Base-by-base conservation (phyloP, 2,113 vertebrate genomes). In the Amblyopsis rosae region DNA sequence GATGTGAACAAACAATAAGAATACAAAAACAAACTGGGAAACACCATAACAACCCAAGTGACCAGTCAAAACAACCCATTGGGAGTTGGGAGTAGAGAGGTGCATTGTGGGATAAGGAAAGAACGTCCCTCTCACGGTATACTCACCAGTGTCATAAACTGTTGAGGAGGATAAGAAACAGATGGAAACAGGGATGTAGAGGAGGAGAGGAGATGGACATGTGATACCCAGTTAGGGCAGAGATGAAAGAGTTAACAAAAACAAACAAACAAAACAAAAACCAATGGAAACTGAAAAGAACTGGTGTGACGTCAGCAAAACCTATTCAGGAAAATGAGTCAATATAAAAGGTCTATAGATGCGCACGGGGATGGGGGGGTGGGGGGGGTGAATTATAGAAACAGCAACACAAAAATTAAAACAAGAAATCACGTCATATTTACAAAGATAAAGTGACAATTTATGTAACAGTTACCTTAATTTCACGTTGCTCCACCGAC, bases 131-230 rank as follows among this genome's bases (percentile, higher is more conserved):
- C 47, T 70, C 68, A 83, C 85, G 67, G 69, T 72, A 84, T 95
- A 98, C 98, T 99, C 93, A 99, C 98, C 96, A 95, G 87, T 90
- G 92, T 96, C 94, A 99, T 95, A 95, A 99, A 98, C 98, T 99
- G 96, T 79, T 84, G 90, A 95, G 89, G 90, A 89, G 90, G 91
- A 92, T 90, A 93, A 88, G 92, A 73, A 71, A 73, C 51, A 70
- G 76, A 74, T 58, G 79, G 53, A 80, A 59, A 63, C 51, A 70
- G 33, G 72, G 76, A 74, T 71, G 69, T 61, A 85, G 71, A 80
- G 62, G 56, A 56, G 16, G 15, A 41, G 35, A 41, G 62, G 62
- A 82, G 69, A 75, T 33, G 69, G 72, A 73, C 56, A 70, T 70
- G 68, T 73, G 73, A 79, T 53, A 47, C 63, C 71, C 65, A 69